Base-by-base conservation (phyloP, 2,888 invertebrate genomes). In the Tachina fera region DNA sequence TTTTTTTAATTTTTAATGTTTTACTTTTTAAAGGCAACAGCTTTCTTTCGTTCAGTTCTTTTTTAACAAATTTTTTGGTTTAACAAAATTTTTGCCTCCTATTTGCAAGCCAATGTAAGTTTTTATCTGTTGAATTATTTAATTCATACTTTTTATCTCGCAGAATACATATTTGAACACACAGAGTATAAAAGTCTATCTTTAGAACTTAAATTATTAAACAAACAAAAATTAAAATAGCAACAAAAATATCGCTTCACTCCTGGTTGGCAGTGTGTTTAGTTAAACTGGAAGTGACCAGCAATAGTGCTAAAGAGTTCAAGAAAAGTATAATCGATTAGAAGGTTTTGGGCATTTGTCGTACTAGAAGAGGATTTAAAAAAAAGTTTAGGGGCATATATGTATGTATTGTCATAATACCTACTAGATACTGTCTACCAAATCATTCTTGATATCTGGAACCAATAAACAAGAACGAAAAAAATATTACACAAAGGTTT, bases 161-260 rank as follows among this genome's bases (percentile, higher is more conserved):
- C 10, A 72, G 67, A 71, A 76, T 31, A 31, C 6, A 31, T 60
- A 75, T 70, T 83, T 70, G 19, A 72, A 16, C 41, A 49, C 77
- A 58, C 67, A 63, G 13, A 47, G 65, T 56, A 68, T 49, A 56
- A 70, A 82, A 56, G 56, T 77, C 75, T 84, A 84, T 78, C 72
- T 82, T 86, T 75, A 78, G 78, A 85, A 78, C 63, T 81, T 72
- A 71, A 31, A 67, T 78, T 39, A 53, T 60, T 14, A 58, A n/a
- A 31, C 47, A 39, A 43, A 22, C n/a, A n/a, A 76, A 11, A 10
- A 11, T n/a, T 31, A 78, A 68, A 79, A 56, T 19, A 63, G 63
- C 67, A 70, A 10, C n/a, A n/a, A 19, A 39, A 56, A 47, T 67
- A 65, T 67, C 60, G 41, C 39, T 71, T 72, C 19, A 67, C 58